phyloP scores from a whole-genome alignment of 1,140 invertebrate species.

The Musca vetustissima region DNA sequence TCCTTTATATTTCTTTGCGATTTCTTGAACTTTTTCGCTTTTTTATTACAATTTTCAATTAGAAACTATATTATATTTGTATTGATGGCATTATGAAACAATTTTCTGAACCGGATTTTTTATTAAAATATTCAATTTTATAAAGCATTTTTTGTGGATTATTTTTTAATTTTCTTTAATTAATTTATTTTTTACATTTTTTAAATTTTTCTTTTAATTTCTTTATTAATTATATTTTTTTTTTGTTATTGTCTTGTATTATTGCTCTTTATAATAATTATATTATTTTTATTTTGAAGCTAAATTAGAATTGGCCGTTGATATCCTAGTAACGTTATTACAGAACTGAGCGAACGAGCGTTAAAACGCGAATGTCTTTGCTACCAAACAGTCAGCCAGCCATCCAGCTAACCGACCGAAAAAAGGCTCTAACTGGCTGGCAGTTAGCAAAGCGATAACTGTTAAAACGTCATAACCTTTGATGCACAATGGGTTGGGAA shows the following conservation, averaged over 20 bases:
- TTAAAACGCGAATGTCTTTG: constrained; percentile 24
- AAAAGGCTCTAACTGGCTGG: too few species aligned
- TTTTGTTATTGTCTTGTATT: too few species aligned
- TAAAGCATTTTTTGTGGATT: not conserved
- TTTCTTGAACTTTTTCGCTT: not conserved
- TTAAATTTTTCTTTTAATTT: not conserved
- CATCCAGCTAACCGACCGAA: too few species aligned
- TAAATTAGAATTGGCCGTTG: not conserved
- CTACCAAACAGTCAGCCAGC: constrained; percentile 1
- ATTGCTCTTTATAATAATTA: not conserved
- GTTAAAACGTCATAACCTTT: too few species aligned
- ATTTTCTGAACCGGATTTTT: not conserved
- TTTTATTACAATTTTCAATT: not conserved
- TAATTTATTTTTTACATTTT: not conserved
- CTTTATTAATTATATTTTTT: too few species aligned
- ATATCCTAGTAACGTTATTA: constrained; percentile 12
- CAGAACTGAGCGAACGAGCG: constrained; percentile 17
- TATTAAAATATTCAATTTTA: not conserved
- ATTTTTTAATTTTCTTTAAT: not conserved
- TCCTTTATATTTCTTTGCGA: not conserved
- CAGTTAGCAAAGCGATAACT: too few species aligned
- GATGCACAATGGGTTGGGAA: too few species aligned
- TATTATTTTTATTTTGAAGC: not conserved
- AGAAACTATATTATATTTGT: constrained; percentile 1
- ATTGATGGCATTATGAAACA: constrained; percentile 8